A percentile compares a stretch with the other conserved stretches of the same genome.
phyloP scores from a whole-genome alignment of 1,140 invertebrate genomes.

The Heterodera carotae region DNA sequence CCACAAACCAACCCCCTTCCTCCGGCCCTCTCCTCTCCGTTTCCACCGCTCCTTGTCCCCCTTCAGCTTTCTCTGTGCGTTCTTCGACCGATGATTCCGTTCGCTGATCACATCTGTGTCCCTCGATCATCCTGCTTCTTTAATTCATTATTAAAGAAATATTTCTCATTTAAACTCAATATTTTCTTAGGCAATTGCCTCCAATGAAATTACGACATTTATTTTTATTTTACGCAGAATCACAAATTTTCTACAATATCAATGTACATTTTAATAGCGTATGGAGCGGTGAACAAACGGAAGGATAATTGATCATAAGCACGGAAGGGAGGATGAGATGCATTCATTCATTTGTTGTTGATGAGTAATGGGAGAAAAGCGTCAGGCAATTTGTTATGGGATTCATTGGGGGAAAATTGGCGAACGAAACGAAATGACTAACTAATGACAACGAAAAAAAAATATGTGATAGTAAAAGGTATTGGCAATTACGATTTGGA shows the following conservation, averaged over 20 bases:
- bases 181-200: neutral
- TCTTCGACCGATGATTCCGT: neutral
- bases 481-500: too few relatives aligned
- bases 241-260: neutral
- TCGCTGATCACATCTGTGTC: neutral
- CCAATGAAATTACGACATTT: neutral
- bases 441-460: too few relatives aligned
- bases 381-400: neutral
- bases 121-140: neutral
- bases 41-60: too few relatives aligned
- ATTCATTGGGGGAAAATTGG: neutral
- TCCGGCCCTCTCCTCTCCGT: too few relatives aligned
- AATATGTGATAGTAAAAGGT: too few relatives aligned
- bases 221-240: neutral
- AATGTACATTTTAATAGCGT: neutral
- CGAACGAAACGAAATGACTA: neutral
- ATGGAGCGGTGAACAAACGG: neutral
- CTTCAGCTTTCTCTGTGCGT: neutral
- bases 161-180: neutral
- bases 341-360: neutral
- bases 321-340: neutral
- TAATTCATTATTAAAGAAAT: neutral
- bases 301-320: neutral
- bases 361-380: too few relatives aligned
- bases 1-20: too few relatives aligned